Evolutionary conservation across 2,113 vertebrate genomes (phyloP), one percentile per base, ranked within the genome.

Genomic region (Holacanthus passer): DNA sequence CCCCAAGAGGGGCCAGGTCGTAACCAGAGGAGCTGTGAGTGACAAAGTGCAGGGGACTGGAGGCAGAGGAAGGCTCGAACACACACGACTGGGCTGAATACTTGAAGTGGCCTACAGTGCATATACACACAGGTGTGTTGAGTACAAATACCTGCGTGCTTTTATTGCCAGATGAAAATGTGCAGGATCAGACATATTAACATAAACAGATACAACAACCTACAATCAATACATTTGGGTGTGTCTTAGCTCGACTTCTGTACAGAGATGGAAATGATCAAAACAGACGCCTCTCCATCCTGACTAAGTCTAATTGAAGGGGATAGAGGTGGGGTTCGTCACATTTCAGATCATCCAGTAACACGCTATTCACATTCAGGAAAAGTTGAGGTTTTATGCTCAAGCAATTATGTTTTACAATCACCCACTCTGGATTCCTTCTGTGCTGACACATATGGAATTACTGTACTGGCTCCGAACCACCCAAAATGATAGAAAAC

Each of bases 21-120:
- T 92, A 93, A 93, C 92, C 65, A 37, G 86, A 93, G 92, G 89
- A 94, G 92, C 89, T 91, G 92, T 87, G 87, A 86, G 83, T 91
- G 92, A 94, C 86, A 87, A 83, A 93, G 84, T 90, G 80, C 93
- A 94, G 91, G 72, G 43, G 77, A 69, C 20, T 85, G 69, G 43
- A 78, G 65, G 43, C 70, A 67, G 45, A 60, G 32, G 62, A 79
- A 85, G 68, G 48, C 72, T 89, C 22, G 22, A 67, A 77, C 43
- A 47, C 3, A 84, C 81, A 73, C 39, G 58, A 58, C 67, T 59
- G n/a, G 43, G 66, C 69, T 58, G 14, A 52, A 67, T n/a, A 55
- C 31, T 72, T 70, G 8, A 77, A 80, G 24, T 71, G 78, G 31
- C 41, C 71, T 14, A 10, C 55, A 65, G 56, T 24, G n/a, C 7